Conservation (phyloP, 2,113 vertebrate genomes). For the Anoura caudifer region DNA sequence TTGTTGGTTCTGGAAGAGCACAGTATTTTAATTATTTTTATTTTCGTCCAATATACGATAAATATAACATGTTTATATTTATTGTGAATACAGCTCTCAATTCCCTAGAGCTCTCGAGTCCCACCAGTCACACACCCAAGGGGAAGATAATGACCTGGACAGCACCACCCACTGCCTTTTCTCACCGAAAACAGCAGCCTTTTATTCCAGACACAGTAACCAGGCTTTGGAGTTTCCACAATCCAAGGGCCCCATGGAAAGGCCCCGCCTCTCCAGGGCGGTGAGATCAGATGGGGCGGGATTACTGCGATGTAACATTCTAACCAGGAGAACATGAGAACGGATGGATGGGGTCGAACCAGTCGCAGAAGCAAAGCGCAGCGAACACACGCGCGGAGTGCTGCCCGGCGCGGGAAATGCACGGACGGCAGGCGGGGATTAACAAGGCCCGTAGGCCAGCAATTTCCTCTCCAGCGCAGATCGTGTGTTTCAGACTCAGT, state of each 20-base stretch:
- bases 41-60: background rate
- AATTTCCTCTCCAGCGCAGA: no score
- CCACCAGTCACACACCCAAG: background rate
- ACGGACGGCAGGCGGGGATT: background rate
- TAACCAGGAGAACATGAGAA: background rate
- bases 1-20: background rate
- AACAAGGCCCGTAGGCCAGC: background rate
- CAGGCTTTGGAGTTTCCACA: background rate
- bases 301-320: background rate
- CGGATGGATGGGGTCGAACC: background rate
- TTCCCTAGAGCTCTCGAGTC: background rate
- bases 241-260: background rate
- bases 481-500: background rate
- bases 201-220: background rate
- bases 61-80: background rate
- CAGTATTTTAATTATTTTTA: background rate
- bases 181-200: background rate
- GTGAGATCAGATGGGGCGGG: background rate
- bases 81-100: background rate
- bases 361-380: background rate
- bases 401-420: background rate
- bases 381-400: constrained; percentile 27
- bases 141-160: background rate
- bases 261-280: background rate
- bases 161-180: background rate